Evolutionary conservation across 2,797 vertebrate genomes (phyloP).

Genomic region (Sebastes steindachneri): DNA sequence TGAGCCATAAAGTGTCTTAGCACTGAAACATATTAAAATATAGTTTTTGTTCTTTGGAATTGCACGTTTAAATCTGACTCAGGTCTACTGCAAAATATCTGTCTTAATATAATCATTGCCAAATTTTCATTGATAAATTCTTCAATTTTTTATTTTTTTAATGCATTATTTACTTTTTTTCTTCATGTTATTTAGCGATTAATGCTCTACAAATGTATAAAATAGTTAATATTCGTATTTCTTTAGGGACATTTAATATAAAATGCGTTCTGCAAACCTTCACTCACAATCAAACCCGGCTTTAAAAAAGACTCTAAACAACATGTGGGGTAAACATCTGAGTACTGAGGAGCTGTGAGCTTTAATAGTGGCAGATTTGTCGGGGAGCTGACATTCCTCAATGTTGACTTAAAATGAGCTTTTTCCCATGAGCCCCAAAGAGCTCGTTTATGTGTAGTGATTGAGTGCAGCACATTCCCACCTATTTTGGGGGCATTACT

Average conservation of each 20-base stretch:
- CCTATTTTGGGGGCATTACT: slow-evolving; percentile 79
- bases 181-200: slow-evolving; percentile 1
- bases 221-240: neutral
- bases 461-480: slow-evolving; percentile 72
- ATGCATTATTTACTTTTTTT: neutral
- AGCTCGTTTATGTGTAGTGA: slow-evolving; percentile 65
- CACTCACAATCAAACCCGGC: neutral
- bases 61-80: slow-evolving; percentile 63
- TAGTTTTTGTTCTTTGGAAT: slow-evolving; percentile 56
- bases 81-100: slow-evolving; percentile 11
- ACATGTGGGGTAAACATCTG: neutral
- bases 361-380: slow-evolving; percentile 57
- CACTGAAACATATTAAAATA: slow-evolving; percentile 40
- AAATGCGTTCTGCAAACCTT: neutral
- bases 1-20: slow-evolving; percentile 71
- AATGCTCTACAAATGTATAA: neutral
- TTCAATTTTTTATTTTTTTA: neutral
- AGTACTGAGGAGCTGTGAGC: slow-evolving; percentile 29
- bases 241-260: neutral
- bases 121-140: neutral
- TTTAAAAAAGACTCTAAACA: slow-evolving; percentile 11
- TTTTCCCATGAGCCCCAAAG: slow-evolving; percentile 69
- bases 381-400: slow-evolving; percentile 65
- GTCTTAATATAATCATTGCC: neutral
- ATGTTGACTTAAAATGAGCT: slow-evolving; percentile 73